Conservation (phyloP, 2,797 vertebrate species). For the Emydoidea blandingii region DNA sequence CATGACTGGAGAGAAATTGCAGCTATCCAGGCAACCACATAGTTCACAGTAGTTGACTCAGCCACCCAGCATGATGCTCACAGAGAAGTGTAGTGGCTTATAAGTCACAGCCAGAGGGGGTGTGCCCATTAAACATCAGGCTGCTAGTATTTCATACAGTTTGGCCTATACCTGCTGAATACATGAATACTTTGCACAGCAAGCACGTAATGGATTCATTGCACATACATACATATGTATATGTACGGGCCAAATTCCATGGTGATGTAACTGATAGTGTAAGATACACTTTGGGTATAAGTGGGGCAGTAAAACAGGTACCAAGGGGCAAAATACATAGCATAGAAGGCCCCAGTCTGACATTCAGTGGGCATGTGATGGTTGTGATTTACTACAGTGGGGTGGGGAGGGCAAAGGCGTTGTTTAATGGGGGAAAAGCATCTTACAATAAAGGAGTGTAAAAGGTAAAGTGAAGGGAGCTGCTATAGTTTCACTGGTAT, state of each 20-base stretch:
- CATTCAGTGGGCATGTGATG: neutral
- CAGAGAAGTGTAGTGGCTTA: neutral
- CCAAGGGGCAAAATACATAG: neutral
- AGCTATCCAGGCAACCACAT: too few relatives aligned
- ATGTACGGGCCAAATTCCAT: neutral
- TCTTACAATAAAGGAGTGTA: fast-evolving
- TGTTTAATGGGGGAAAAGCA: neutral
- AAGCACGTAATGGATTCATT: too few relatives aligned
- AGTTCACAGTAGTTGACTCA: neutral
- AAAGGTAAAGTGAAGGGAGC: neutral
- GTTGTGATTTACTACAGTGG: neutral
- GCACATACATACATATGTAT: too few relatives aligned
- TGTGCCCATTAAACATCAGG: neutral
- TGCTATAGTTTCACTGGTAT: neutral
- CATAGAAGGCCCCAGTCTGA: neutral
- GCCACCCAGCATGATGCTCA: neutral
- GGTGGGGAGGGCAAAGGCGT: neutral
- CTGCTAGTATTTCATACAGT: neutral
- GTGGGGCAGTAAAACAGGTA: neutral
- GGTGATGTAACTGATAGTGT: neutral
- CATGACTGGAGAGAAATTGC: neutral
- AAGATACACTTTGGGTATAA: neutral
- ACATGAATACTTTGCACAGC: too few relatives aligned
- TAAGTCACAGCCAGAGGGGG: neutral
- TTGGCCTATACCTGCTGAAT: too few relatives aligned